Evolutionary conservation across 2,797 vertebrate genomes (phyloP).

Genomic region (Tiaroga cobitis): DNA sequence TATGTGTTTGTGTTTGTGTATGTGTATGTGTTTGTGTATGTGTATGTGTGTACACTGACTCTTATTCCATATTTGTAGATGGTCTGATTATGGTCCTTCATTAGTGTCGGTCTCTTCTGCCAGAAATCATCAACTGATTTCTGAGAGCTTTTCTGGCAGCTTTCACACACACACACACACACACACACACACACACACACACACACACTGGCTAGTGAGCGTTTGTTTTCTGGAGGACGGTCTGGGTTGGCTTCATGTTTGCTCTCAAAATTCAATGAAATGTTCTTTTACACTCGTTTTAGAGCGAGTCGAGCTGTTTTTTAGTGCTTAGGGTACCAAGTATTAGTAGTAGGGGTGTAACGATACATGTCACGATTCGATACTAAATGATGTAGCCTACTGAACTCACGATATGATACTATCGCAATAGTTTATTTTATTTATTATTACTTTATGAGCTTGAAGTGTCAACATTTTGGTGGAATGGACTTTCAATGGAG

Average conservation of each 20-base stretch:
- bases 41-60: not conserved
- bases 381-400: too few species aligned
- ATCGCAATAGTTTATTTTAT: too few species aligned
- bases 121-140: constrained; percentile 45
- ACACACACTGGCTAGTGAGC: not conserved
- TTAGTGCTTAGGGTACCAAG: not conserved
- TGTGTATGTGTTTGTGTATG: too few species aligned
- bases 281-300: not conserved
- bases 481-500: too few species aligned
- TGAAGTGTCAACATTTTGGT: too few species aligned
- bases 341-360: not conserved
- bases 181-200: too few species aligned
- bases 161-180: not conserved
- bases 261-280: not conserved
- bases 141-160: constrained; percentile 11
- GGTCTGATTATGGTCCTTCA: constrained; percentile 46
- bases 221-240: not conserved
- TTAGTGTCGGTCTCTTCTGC: constrained; percentile 33
- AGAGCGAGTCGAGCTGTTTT: not conserved
- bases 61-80: constrained; percentile 32
- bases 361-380: too few species aligned
- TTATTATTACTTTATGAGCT: too few species aligned
- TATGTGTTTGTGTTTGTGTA: too few species aligned
- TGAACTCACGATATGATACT: too few species aligned
- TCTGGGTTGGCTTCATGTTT: not conserved